Conservation (phyloP, 2,797 vertebrate species). For the Clarias pachynema region DNA sequence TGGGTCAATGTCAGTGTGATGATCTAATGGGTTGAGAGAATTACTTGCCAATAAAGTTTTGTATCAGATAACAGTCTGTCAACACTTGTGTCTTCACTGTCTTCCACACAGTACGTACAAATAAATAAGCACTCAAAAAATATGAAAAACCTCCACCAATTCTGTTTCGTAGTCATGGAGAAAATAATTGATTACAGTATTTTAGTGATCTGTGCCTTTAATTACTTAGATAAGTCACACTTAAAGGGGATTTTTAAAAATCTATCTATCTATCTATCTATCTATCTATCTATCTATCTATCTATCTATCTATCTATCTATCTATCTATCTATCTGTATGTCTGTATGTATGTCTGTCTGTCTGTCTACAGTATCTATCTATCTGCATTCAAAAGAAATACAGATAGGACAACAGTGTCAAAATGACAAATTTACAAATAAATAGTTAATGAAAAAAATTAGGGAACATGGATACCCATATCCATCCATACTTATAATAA, state of each 20-base stretch:
- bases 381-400: neutral
- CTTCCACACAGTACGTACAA: neutral
- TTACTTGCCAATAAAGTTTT: slow-evolving; percentile 19
- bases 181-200: neutral
- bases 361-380: no score
- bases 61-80: neutral
- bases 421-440: neutral
- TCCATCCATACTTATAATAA: neutral
- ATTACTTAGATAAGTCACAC: neutral
- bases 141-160: neutral
- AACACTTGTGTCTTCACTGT: neutral
- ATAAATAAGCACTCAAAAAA: neutral
- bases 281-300: no score
- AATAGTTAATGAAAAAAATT: neutral
- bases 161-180: neutral
- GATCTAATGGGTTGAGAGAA: neutral
- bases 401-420: neutral
- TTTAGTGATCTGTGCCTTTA: neutral
- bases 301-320: no score
- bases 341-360: no score
- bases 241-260: no score
- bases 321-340: no score
- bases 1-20: neutral
- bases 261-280: no score
- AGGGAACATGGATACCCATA: no score